Evolutionary conservation across 2,888 invertebrate species (phyloP), one percentile per base, ranked within the genome.

Genomic region (Trachelus stipa): DNA sequence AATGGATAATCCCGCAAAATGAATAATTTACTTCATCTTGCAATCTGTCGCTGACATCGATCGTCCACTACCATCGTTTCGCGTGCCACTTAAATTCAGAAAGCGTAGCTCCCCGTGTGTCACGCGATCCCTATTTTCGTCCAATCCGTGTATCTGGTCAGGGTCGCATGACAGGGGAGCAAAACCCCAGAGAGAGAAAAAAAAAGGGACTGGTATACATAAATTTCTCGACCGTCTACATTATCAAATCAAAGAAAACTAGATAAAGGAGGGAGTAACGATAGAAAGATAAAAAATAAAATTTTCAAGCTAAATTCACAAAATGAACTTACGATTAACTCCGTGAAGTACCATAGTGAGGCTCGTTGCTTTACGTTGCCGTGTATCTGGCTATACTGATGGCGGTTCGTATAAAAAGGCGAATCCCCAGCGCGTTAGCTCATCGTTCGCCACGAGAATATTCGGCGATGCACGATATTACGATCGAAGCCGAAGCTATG

Each of bases 341-440:
- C 90, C 91, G 89, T 91, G 91, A 77, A 91, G 89, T 81, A 91
- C 91, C 91, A 91, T 91, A 87, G 87, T 89, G 89, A 78, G 73
- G 79, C 74, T 80, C 79, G 79, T 79, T 79, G 85, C 76, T 77
- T 76, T 81, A 78, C 84, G 81, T 79, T 84, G 76, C 76, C 79
- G 74, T 83, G 79, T 79, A 81, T 82, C 85, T 84, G 85, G 78
- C 56, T 56, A 56, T 23, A 23, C 56, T 56, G 56, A 56, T 56
- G 56, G 56, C 23, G 56, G 56, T 15, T 56, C 23, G 56, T 56
- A 56, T 56, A 56, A 56, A 56, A 56, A 56, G 56, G 56, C 56
- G 56, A 56, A 56, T 56, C 56, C 23, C 56, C 56, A 23, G 23
- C 2, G 56, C 56, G 56, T 56, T 56, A 56, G 23, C 56, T 56